phyloP scores from a whole-genome alignment of 2,888 invertebrate genomes.

The Polymixis flavicincta region DNA sequence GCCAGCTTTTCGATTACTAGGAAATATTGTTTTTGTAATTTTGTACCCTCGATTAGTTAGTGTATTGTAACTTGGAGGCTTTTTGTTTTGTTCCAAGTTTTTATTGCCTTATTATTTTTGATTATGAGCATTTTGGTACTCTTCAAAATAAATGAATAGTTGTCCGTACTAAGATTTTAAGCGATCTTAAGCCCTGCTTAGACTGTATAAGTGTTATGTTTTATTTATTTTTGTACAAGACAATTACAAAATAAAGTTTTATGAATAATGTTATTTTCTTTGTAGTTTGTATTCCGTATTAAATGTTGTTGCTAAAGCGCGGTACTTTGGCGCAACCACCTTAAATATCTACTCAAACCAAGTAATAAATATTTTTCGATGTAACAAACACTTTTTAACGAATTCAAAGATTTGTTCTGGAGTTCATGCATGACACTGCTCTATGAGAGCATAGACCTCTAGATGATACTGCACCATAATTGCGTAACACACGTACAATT shows the following conservation, averaged over 20 bases:
- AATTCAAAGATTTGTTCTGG: background rate
- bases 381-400: background rate
- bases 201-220: slow-evolving; percentile 51
- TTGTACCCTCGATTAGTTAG: slow-evolving; percentile 42
- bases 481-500: too few relatives aligned
- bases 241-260: slow-evolving; percentile 73
- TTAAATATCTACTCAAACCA: too few relatives aligned
- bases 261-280: slow-evolving; percentile 42
- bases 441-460: background rate
- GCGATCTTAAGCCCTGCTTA: slow-evolving; percentile 24
- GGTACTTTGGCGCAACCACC: too few relatives aligned
- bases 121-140: too few relatives aligned
- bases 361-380: background rate
- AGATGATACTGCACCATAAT: background rate
- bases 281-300: slow-evolving; percentile 5
- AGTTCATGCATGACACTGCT: background rate
- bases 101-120: background rate
- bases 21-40: slow-evolving; percentile 55
- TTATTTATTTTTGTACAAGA: slow-evolving; percentile 75
- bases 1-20: slow-evolving; percentile 56
- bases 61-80: slow-evolving; percentile 26
- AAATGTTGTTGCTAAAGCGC: background rate
- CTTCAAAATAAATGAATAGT: too few relatives aligned
- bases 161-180: background rate
- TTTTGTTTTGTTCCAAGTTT: slow-evolving; percentile 41